A percentile compares a stretch with the other conserved stretches of the same genome.
Evolutionary conservation across 1,140 invertebrate species (phyloP).

Genomic region (Pinna nobilis): DNA sequence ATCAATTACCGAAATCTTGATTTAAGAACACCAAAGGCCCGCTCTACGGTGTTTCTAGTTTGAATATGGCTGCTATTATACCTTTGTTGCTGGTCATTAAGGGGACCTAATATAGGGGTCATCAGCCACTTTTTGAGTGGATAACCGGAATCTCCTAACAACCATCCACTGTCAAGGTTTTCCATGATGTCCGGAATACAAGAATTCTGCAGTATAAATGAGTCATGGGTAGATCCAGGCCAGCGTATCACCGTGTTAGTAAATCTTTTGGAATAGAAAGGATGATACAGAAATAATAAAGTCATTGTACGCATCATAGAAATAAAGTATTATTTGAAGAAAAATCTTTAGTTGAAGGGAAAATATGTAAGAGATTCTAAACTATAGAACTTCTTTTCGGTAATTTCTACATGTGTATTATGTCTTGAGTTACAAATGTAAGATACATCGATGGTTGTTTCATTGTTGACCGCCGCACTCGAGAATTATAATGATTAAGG

Average conservation of each 20-base stretch:
- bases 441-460: too few relatives aligned
- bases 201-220: constrained; percentile 6
- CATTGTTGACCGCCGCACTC: too few relatives aligned
- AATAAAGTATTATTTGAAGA: too few relatives aligned
- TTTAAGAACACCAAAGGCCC: constrained; percentile 33
- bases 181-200: not conserved
- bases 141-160: constrained; percentile 41
- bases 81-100: constrained; percentile 13
- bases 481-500: too few relatives aligned
- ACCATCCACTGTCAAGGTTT: not conserved
- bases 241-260: constrained; percentile 20
- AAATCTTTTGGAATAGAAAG: too few relatives aligned
- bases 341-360: too few relatives aligned
- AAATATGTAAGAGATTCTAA: too few relatives aligned
- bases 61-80: constrained; percentile 27
- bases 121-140: constrained; percentile 30
- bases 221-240: constrained; percentile 12
- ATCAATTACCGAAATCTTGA: constrained; percentile 30
- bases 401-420: too few relatives aligned
- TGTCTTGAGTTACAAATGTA: too few relatives aligned
- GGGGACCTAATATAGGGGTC: constrained; percentile 28
- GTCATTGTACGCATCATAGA: too few relatives aligned
- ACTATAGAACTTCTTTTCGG: too few relatives aligned
- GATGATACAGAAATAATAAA: too few relatives aligned
- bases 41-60: constrained; percentile 27